Evolutionary conservation across 2,113 vertebrate genomes (phyloP).

Genomic region (Plestiodon gilberti): DNA sequence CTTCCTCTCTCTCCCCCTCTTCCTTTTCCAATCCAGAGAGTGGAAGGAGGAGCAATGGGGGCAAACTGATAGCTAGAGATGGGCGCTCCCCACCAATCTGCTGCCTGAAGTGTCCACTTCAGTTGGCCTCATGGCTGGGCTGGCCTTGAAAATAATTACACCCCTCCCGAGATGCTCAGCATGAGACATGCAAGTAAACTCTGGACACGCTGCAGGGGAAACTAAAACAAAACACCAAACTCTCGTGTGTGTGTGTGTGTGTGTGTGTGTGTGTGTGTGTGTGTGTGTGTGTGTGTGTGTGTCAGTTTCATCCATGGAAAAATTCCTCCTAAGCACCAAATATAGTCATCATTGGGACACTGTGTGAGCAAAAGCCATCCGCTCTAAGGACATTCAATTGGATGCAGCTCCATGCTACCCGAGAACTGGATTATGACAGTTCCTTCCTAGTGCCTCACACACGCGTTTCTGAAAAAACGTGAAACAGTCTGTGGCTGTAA

Average conservation of each 20-base stretch:
- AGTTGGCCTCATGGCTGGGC: no score
- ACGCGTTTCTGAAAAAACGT: background rate
- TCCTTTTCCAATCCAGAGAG: no score
- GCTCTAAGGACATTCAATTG: background rate
- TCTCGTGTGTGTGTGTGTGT: no score
- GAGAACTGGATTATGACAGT: background rate
- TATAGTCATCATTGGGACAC: background rate
- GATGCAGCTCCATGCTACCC: background rate
- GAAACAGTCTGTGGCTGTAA: background rate
- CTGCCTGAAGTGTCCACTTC: no score
- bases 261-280: no score
- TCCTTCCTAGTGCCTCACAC: background rate
- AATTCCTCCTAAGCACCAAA: background rate
- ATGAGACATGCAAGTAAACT: background rate
- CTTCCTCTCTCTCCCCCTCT: no score
- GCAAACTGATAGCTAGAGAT: no score
- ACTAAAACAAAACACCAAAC: background rate
- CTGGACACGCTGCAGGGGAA: background rate
- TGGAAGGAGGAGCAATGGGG: no score
- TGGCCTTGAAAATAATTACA: background rate
- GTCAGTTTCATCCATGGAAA: background rate
- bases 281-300: no score
- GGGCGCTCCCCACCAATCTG: no score
- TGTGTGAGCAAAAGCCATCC: background rate
- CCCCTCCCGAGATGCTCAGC: background rate